These are phyloP conservation scores for Eulemur rubriventer DNA, from an alignment of 2,797 vertebrate genomes.

Conservation along the genomic window DNA sequence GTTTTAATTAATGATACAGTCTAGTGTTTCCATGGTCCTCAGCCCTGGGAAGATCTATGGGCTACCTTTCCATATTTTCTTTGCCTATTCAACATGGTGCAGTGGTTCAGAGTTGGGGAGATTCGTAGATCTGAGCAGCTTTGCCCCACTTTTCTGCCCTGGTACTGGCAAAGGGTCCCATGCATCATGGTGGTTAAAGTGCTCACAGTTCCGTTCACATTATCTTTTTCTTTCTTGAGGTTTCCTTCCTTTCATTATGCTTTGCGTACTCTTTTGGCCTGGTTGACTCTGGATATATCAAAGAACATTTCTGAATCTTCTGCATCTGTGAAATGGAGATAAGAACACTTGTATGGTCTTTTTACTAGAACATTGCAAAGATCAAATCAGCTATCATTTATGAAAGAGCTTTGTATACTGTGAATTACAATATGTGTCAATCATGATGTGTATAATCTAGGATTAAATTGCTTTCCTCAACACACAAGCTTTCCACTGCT, in stretches of 20 bases:
- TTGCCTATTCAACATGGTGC: not conserved
- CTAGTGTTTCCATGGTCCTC: not conserved
- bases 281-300: not conserved
- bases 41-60: not conserved
- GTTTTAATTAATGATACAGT: conserved; percentile 18
- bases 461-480: conserved; percentile 7
- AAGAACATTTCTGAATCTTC: not conserved
- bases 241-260: not conserved
- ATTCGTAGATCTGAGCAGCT: not conserved
- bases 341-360: not conserved
- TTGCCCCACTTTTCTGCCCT: not conserved
- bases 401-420: not conserved
- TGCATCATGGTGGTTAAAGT: not conserved
- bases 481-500: not conserved
- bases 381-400: conserved; percentile 9
- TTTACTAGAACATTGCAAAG: not conserved
- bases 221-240: not conserved
- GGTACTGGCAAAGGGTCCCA: not conserved
- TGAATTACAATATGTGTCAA: not conserved
- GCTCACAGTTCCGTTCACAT: not conserved
- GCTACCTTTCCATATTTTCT: not conserved
- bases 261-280: not conserved
- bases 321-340: not conserved
- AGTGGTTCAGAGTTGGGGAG: not conserved
- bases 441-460: not conserved